phyloP scores from a whole-genome alignment of 1,140 invertebrate genomes.

The Drosophila paulistorum region DNA sequence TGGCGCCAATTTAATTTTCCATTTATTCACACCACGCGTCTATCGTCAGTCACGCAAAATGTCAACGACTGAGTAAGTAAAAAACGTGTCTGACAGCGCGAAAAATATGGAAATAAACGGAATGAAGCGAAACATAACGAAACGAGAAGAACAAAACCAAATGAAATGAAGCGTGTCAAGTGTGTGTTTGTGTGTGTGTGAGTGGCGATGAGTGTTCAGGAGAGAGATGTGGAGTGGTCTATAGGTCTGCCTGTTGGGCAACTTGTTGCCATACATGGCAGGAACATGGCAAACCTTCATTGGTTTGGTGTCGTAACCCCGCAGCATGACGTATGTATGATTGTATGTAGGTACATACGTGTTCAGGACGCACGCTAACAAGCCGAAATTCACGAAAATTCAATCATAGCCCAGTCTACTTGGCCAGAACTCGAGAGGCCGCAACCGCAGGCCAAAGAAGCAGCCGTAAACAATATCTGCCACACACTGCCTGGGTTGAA shows the following conservation, averaged over 20 bases:
- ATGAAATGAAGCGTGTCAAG: slow-evolving; percentile 80
- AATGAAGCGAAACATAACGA: slow-evolving; percentile 29
- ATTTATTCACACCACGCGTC: slow-evolving; percentile 80
- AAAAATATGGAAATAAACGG: slow-evolving; percentile 71
- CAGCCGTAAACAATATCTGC: slow-evolving; percentile 14
- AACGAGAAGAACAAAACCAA: slow-evolving; percentile 66
- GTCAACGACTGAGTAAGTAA: slow-evolving; percentile 79
- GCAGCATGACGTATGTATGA: slow-evolving; percentile 48
- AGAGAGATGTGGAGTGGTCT: slow-evolving; percentile 7
- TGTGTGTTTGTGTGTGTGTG: slow-evolving; percentile 38
- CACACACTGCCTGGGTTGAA: background rate
- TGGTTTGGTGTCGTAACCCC: slow-evolving; percentile 50
- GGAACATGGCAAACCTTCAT: slow-evolving; percentile 58
- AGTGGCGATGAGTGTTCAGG: slow-evolving; percentile 17
- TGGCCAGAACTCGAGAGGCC: slow-evolving; percentile 36
- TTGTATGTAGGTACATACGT: slow-evolving; percentile 25
- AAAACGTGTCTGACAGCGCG: slow-evolving; percentile 72
- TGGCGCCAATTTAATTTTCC: slow-evolving; percentile 73
- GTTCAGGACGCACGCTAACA: slow-evolving; percentile 76
- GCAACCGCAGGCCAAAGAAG: slow-evolving; percentile 24
- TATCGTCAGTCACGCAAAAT: slow-evolving; percentile 81
- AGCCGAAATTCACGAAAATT: slow-evolving; percentile 80
- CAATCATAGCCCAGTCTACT: slow-evolving; percentile 60
- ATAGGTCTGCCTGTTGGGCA: slow-evolving; percentile 46
- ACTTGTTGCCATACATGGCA: slow-evolving; percentile 70